phyloP scores from a whole-genome alignment of 2,113 vertebrate species.

The Leptobrachium ailaonicum region DNA sequence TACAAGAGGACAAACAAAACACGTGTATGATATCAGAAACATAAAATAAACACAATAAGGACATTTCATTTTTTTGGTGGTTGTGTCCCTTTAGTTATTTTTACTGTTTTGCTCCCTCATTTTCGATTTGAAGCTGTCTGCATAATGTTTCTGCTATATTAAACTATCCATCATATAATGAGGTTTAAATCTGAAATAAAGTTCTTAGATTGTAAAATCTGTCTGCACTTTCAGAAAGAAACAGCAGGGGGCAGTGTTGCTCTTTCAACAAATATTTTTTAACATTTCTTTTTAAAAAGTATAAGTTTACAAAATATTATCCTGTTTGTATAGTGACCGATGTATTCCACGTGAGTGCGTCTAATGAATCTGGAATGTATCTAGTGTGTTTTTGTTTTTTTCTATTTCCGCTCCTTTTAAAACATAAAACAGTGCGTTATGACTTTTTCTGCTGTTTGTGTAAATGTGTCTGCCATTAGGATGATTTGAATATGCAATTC shows the following conservation, averaged over 20 bases:
- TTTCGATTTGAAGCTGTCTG: too few species aligned
- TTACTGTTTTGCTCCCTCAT: too few species aligned
- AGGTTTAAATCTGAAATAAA: too few species aligned
- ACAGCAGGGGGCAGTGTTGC: conserved; percentile 25
- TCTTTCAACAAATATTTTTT: not conserved
- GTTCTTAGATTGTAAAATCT: not conserved
- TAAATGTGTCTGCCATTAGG: not conserved
- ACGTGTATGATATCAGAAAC: too few species aligned
- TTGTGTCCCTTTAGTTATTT: too few species aligned
- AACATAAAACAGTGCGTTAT: not conserved
- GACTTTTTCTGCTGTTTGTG: not conserved
- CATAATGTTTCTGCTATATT: too few species aligned
- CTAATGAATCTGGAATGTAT: not conserved
- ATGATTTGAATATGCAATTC: not conserved
- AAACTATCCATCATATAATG: too few species aligned
- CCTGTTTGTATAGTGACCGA: not conserved
- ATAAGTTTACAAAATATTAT: not conserved
- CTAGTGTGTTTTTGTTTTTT: not conserved
- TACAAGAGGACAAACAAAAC: too few species aligned
- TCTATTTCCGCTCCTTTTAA: not conserved
- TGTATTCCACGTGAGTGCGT: not conserved
- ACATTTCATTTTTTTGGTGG: too few species aligned
- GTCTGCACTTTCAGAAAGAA: not conserved
- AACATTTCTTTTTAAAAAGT: not conserved
- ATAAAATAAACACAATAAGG: too few species aligned